These are phyloP conservation scores for Pristionchus japonicus DNA, from an alignment of 2,888 invertebrate genomes.

Conservation along the genomic window DNA sequence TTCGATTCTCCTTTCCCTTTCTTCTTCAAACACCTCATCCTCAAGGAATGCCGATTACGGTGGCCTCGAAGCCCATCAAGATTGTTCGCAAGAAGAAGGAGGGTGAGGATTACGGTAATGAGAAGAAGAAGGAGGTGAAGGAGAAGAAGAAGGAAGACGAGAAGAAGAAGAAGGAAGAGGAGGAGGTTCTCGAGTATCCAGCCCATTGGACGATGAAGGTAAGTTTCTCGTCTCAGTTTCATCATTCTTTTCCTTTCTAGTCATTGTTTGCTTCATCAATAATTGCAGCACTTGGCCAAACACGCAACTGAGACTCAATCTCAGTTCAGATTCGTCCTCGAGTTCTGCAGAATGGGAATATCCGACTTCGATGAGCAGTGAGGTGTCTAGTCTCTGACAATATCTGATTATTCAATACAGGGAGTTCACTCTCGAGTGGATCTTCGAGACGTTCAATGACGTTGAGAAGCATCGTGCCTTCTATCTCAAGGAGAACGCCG, in stretches of 20 bases:
- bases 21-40: neutral
- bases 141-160: neutral
- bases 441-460: neutral
- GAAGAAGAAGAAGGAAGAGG: neutral
- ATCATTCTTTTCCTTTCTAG: neutral
- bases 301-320: neutral
- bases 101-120: neutral
- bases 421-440: slow-evolving; percentile 19
- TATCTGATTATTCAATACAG: neutral
- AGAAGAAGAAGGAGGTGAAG: neutral
- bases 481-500: neutral
- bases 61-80: neutral
- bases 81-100: neutral
- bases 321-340: neutral
- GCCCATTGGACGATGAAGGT: slow-evolving; percentile 11
- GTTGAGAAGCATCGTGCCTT: neutral
- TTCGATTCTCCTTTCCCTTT: neutral
- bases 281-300: neutral
- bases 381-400: neutral
- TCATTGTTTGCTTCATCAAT: neutral
- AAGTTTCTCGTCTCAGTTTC: neutral
- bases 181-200: neutral
- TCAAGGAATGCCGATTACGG: neutral
- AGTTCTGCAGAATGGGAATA: neutral
- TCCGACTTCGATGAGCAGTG: neutral